phyloP scores from a whole-genome alignment of 2,888 invertebrate genomes.

The Phasia obesa region DNA sequence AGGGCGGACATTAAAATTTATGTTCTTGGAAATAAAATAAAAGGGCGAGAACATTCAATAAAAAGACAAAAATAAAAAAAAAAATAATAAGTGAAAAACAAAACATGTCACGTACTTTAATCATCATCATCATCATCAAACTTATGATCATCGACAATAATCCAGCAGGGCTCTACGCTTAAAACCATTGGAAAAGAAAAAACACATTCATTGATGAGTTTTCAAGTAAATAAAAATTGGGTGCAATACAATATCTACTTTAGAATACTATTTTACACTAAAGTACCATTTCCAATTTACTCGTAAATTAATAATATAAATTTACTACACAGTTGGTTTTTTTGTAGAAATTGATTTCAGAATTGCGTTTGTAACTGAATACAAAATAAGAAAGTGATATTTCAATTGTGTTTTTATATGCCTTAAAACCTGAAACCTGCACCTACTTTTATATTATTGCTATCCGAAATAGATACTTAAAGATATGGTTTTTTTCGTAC shows the following conservation, averaged over 20 bases:
- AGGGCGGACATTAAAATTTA: slow-evolving; percentile 64
- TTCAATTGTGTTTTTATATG: no score
- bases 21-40: slow-evolving; percentile 56
- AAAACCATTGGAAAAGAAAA: slow-evolving; percentile 20
- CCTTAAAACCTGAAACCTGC: no score
- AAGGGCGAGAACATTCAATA: slow-evolving; percentile 41
- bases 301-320: no score
- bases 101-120: slow-evolving; percentile 53
- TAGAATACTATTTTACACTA: slow-evolving; percentile 29
- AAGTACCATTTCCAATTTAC: slow-evolving; percentile 42
- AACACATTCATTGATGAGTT: slow-evolving; percentile 50
- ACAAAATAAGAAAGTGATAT: no score
- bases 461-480: no score
- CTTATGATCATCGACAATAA: not conserved
- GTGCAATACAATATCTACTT: slow-evolving; percentile 28
- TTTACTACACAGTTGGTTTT: not conserved
- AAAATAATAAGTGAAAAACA: slow-evolving; percentile 13
- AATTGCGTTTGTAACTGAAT: not conserved
- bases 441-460: no score
- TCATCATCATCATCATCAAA: slow-evolving; percentile 24
- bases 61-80: not conserved
- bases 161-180: not conserved
- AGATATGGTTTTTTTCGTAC: no score
- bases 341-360: not conserved
- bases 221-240: slow-evolving; percentile 58